Base-by-base conservation (phyloP, 2,113 vertebrate genomes). In the Euleptes europaea region DNA sequence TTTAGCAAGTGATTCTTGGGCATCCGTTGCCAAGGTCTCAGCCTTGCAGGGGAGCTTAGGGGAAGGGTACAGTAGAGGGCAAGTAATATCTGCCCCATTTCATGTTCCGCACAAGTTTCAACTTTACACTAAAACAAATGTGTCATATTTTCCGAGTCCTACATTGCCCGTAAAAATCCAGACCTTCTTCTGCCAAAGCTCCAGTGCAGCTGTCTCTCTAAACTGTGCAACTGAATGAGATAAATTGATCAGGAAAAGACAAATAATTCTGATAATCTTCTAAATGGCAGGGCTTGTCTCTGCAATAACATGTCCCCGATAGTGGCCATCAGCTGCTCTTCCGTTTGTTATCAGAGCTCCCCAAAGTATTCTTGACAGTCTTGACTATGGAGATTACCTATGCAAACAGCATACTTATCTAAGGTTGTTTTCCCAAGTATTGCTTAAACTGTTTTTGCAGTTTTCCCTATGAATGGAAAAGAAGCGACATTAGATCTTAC, bases 231-330 rank as follows among this genome's bases (percentile, higher is more conserved):
- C 40, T 66, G 26, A 80, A 0, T 33, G 28, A 60, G 31, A 88
- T 67, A 91, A 47, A 17, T 1, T 10, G 77, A 33, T 82, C 70
- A 90, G 80, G 76, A 38, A 74, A 47, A 4, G 86, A 38, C 54
- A 90, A 80, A 11, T 2, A 40, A 74, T 88, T 85, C 82, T 49
- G 44, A 78, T 78, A 72, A 28, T 19, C 54, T 89, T 76, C 54
- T 57, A 83, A 84, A 63, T 90, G 78, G 51, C 73, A 75, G 12
- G n/a, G 33, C 10, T 69, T 35, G 31, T 35, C 67, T 69, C n/a
- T 35, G 67, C 31, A 69, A 38, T 19, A 38, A 38, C 69, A 40
- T 70, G 33, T 2, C 80, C 51, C 2, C 80, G 73, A 75, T 54
- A 91, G 47, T 23, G 72, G 81, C 60, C 75, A 81, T 33, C 76